phyloP scores from a whole-genome alignment of 1,140 invertebrate genomes.

The Maconellicoccus hirsutus region DNA sequence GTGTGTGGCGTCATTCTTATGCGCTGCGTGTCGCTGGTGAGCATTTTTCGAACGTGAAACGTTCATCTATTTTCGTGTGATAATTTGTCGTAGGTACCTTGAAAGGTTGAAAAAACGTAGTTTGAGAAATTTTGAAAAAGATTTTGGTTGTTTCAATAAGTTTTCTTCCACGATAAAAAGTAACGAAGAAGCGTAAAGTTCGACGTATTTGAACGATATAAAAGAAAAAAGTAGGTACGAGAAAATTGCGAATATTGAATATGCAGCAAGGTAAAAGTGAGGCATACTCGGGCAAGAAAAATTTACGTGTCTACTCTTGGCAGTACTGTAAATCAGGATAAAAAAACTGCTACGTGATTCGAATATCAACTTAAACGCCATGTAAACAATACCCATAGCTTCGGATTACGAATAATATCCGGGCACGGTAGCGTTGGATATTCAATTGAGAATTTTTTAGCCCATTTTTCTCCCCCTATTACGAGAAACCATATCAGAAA shows the following conservation, averaged over 20 bases:
- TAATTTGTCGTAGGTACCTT: no score
- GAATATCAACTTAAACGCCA: neutral
- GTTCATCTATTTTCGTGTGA: no score
- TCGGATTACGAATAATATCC: neutral
- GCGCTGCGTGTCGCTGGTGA: no score
- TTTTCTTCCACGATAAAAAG: neutral
- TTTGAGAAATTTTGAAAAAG: no score
- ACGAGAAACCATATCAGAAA: no score
- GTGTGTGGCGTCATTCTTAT: no score
- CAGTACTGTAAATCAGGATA: constrained; percentile 8
- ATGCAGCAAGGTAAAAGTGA: no score
- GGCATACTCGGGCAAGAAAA: neutral
- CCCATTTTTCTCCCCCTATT: neutral
- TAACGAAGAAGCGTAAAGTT: neutral
- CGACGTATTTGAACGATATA: neutral
- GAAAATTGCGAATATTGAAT: no score
- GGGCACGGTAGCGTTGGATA: neutral
- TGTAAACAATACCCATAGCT: neutral
- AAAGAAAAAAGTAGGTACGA: neutral
- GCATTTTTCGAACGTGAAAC: no score
- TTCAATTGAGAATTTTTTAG: neutral
- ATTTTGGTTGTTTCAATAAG: no score
- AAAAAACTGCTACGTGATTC: neutral
- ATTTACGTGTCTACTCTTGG: neutral
- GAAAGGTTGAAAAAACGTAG: no score